These are phyloP conservation scores for Lochmaea capreae DNA, from an alignment of 2,888 invertebrate genomes.

Conservation along the genomic window DNA sequence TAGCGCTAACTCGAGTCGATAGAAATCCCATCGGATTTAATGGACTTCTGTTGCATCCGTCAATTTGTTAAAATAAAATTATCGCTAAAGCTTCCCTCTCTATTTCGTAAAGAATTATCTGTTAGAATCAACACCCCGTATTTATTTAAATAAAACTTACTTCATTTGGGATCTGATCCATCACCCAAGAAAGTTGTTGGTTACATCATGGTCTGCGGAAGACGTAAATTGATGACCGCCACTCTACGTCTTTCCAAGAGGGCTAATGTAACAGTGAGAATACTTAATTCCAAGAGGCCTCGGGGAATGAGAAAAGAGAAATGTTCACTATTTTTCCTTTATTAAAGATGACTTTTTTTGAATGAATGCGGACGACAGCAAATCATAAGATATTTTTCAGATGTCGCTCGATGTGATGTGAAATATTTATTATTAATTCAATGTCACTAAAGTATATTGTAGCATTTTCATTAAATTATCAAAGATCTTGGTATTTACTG, in stretches of 20 bases:
- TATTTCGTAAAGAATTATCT: neutral
- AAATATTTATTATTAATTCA: slow-evolving; percentile 23
- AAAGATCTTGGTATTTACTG: too few species aligned
- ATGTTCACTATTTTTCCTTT: slow-evolving; percentile 21
- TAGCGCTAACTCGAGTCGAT: slow-evolving; percentile 6
- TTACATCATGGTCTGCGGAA: slow-evolving; percentile 42
- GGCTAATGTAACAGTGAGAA: slow-evolving; percentile 38
- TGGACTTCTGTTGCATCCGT: slow-evolving; percentile 9
- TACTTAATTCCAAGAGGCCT: slow-evolving; percentile 33
- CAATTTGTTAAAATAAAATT: slow-evolving; percentile 2
- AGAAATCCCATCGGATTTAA: slow-evolving; percentile 7
- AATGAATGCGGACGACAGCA: slow-evolving; percentile 29
- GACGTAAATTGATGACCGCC: slow-evolving; percentile 50
- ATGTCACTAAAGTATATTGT: neutral
- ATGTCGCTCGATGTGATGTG: slow-evolving; percentile 15
- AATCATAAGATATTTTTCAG: slow-evolving; percentile 31
- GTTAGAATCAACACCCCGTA: neutral
- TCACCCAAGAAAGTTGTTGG: slow-evolving; percentile 35
- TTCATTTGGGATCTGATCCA: slow-evolving; percentile 41
- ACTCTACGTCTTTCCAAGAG: slow-evolving; percentile 34
- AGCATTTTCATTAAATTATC: too few species aligned
- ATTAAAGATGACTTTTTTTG: slow-evolving; percentile 23
- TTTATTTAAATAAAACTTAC: slow-evolving; percentile 39
- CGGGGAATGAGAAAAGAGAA: neutral
- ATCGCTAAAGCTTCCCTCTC: neutral